Base-by-base conservation (phyloP, 92 coral and sea anemone genomes). In the Phenganax stokvisi region DNA sequence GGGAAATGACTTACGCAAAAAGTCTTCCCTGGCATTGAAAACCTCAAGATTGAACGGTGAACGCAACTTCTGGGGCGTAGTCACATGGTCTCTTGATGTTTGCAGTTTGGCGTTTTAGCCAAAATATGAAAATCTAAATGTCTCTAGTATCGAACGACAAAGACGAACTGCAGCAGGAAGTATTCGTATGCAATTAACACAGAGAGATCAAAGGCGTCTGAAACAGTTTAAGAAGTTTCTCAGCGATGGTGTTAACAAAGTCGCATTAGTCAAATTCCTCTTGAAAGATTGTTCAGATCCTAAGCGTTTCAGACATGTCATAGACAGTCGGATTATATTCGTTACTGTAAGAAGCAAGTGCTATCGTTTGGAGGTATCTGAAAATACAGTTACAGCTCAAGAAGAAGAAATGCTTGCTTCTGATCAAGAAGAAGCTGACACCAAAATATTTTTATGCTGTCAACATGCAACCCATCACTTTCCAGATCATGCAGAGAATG, bases 101-200 rank as follows among this genome's bases (percentile, higher is more conserved):
- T n/a, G n/a, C n/a, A n/a, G n/a, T n/a, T n/a, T n/a, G n/a, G n/a
- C n/a, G n/a, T n/a, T n/a, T n/a, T n/a, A n/a, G n/a, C n/a, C n/a
- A n/a, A n/a, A n/a, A n/a, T n/a, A n/a, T n/a, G n/a, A n/a, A n/a
- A n/a, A n/a, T n/a, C n/a, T n/a, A n/a, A n/a, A n/a, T n/a, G n/a
- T n/a, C n/a, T n/a, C n/a, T n/a, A n/a, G n/a, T n/a, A 71, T 7
- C 29, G 75, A 71, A 71, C 75, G 8, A 37, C 3, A 51, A 10
- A 2, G 75, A 51, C 75, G 54, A 17, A 55, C 54, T 3, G 75
- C 53, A 29, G 52, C 54, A 8, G 75, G 75, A 37, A 37, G 2
- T 10, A 71, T 71, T 30, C 75, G 75, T 51, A 37, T 71, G 13
- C 75, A 71, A 7, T 47, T 71, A 55, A 29, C 75, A 10, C 31